Evolutionary conservation across 1,140 invertebrate species (phyloP).

Genomic region (Drosophila orosa): DNA sequence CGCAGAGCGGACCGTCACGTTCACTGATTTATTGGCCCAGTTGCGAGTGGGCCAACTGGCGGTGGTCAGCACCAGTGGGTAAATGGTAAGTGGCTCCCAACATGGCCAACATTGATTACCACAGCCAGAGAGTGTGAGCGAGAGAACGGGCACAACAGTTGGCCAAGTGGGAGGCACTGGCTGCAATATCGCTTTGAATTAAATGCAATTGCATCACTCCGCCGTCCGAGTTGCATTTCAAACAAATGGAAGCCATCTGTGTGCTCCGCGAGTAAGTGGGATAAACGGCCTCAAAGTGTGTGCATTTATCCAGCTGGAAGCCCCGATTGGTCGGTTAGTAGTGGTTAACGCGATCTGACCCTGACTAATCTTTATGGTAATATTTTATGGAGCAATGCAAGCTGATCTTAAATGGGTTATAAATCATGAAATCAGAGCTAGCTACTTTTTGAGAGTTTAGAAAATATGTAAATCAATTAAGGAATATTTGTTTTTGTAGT

Average conservation of each 20-base stretch:
- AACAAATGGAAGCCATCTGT: slow-evolving; percentile 38
- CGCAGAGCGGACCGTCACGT: slow-evolving; percentile 51
- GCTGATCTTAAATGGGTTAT: not conserved
- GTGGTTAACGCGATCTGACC: slow-evolving; percentile 25
- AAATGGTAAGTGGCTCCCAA: slow-evolving; percentile 34
- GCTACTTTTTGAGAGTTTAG: not conserved
- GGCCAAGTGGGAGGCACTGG: slow-evolving; percentile 52
- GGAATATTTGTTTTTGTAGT: not conserved
- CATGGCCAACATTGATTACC: slow-evolving; percentile 54
- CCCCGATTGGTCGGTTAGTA: slow-evolving; percentile 10
- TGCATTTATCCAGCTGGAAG: slow-evolving; percentile 12
- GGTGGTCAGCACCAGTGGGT: slow-evolving; percentile 17
- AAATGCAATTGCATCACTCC: slow-evolving; percentile 59
- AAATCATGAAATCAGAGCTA: too few relatives aligned
- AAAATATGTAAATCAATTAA: not conserved
- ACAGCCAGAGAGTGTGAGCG: slow-evolving; percentile 5
- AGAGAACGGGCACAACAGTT: slow-evolving; percentile 49
- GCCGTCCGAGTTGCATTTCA: slow-evolving; percentile 34
- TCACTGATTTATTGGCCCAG: slow-evolving; percentile 78
- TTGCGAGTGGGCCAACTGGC: slow-evolving; percentile 64
- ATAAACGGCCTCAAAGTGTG: slow-evolving; percentile 31
- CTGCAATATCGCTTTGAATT: slow-evolving; percentile 48
- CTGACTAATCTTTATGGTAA: slow-evolving; percentile 21
- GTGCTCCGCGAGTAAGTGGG: slow-evolving; percentile 11
- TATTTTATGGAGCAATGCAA: slow-evolving; percentile 3